phyloP scores from a whole-genome alignment of 2,888 invertebrate genomes.

The Meiosimyza decipiens region DNA sequence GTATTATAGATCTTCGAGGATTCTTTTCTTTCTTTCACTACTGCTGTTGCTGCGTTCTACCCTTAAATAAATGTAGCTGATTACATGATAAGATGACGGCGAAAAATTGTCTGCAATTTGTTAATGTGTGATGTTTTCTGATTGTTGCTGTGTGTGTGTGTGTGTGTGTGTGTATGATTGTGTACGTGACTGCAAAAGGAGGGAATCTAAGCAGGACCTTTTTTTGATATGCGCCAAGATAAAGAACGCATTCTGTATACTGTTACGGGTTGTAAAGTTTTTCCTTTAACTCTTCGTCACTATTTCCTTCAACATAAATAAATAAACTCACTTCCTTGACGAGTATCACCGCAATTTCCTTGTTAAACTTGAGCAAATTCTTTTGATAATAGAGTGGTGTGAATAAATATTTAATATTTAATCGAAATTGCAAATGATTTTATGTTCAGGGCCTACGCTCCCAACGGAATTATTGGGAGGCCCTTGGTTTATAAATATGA shows the following conservation, averaged over 20 bases:
- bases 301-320: neutral
- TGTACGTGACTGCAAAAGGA: neutral
- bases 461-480: too few species aligned
- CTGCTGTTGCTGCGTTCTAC: neutral
- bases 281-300: neutral
- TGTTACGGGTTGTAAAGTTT: constrained; percentile 3
- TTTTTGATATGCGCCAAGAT: neutral
- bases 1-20: neutral
- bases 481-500: too few species aligned
- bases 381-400: too few species aligned
- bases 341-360: too few species aligned
- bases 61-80: constrained; percentile 31
- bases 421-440: too few species aligned
- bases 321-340: constrained; percentile 12
- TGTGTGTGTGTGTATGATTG: neutral
- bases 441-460: too few species aligned
- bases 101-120: constrained; percentile 42
- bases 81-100: constrained; percentile 42
- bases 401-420: too few species aligned
- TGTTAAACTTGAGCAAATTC: too few species aligned
- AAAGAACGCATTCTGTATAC: neutral
- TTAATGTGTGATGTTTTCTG: constrained; percentile 31
- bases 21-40: neutral
- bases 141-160: constrained; percentile 26
- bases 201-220: neutral